Evolutionary conservation across 2,797 vertebrate genomes (phyloP).

Genomic region (Gobionotothen gibberifrons): DNA sequence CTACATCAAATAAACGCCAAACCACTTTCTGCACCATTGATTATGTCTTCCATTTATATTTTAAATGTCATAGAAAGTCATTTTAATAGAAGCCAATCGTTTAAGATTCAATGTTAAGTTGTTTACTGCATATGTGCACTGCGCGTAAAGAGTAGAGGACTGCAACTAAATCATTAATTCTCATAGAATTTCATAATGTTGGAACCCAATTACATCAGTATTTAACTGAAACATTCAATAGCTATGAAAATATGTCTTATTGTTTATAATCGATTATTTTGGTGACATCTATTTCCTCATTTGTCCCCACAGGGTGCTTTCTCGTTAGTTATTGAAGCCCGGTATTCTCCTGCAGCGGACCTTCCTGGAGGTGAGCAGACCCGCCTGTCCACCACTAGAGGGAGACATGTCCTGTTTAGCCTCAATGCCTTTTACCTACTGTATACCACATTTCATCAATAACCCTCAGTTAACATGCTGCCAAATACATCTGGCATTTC

Average conservation of each 20-base stretch:
- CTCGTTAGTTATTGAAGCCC: conserved; percentile 94
- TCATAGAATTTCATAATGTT: not conserved
- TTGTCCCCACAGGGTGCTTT: conserved; percentile 90
- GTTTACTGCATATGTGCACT: too few relatives aligned
- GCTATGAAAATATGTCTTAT: not conserved
- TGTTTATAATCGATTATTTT: not conserved
- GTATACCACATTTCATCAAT: conserved; percentile 23
- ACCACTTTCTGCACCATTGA: not conserved
- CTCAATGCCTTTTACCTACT: not conserved
- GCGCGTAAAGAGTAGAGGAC: not conserved
- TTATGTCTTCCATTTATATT: not conserved
- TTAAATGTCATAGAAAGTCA: not conserved
- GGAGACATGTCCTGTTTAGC: conserved; percentile 72
- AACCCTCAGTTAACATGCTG: conserved; percentile 24
- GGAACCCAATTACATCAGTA: not conserved
- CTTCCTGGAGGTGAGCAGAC: conserved; percentile 88
- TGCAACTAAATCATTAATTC: not conserved
- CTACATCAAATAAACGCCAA: not conserved
- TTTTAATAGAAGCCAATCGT: not conserved
- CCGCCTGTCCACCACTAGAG: conserved; percentile 80
- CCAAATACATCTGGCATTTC: conserved; percentile 45
- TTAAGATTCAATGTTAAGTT: not conserved
- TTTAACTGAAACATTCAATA: not conserved
- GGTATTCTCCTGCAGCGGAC: conserved; percentile 88
- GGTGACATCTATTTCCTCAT: conserved; percentile 23